Base-by-base conservation (phyloP, 64 coral and sea anemone genomes). In the Stichodactyla helianthus region DNA sequence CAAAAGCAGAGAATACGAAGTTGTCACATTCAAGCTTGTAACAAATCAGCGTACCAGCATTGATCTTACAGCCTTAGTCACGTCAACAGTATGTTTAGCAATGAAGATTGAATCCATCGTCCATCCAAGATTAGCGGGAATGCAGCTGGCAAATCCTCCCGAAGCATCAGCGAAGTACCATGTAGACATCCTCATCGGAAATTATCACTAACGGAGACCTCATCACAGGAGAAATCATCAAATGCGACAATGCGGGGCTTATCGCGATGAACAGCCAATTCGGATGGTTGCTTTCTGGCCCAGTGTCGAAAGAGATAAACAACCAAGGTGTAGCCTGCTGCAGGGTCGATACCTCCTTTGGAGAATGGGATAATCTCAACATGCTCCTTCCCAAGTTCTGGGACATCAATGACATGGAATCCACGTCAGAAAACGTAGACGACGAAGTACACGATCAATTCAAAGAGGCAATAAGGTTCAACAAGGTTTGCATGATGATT, bases 131-230 rank as follows among this genome's bases (percentile, higher is more conserved):
- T 63, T 87, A 88, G 82, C 87, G 31, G 60, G 60, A 63, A 63
- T 63, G 6, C 71, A 74, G n/a, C 14, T 89, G 35, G 88, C 92
- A 63, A 84, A 87, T 59, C 79, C 84, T 51, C 16, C 71, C 18
- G 10, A 87, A 12, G 19, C 51, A 2, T 59, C 53, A 90, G 77
- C 25, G 77, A 85, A 87, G 61, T 83, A 25, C 79, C 82, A 27
- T 15, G 60, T 94, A 90, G 88, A 94, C 31, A 94, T 90, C 20
- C 60, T 90, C 63, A 71, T 90, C 50, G 88, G 88, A 87, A 93
- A 93, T 65, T 31, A 90, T 58, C 25, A 90, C 55, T 87, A n/a
- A 87, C 63, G 79, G 62, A 16, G 53, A 89, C 77, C 18, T 93
- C 59, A 93, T 93, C 35, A 9, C 60, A 4, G 91, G 86, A 84